Percentiles rank a stretch among this genome's conserved stretches.
Evolutionary conservation across 1,140 invertebrate species (phyloP).

Genomic region (Idris sp.): DNA sequence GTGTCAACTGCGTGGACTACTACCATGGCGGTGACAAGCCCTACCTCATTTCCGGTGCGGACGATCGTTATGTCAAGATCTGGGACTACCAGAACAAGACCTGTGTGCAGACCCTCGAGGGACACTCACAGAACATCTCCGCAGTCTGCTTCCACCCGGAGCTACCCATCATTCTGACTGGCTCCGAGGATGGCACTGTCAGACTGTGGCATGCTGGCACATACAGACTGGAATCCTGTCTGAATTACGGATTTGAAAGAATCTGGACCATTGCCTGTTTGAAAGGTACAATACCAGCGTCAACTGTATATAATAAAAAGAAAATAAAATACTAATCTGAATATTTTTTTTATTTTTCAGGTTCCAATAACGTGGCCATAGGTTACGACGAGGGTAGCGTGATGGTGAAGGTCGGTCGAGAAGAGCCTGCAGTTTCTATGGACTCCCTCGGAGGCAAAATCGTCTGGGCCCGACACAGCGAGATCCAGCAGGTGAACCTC

Average conservation of each 20-base stretch:
- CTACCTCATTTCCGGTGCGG: slow-evolving; percentile 98
- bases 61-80: slow-evolving; percentile 98
- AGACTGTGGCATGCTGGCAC: slow-evolving; percentile 99
- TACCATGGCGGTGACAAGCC: slow-evolving; percentile 99
- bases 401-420: slow-evolving; percentile 97
- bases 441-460: slow-evolving; percentile 98
- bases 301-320: background rate
- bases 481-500: slow-evolving; percentile 98
- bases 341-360: too few relatives aligned
- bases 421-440: slow-evolving; percentile 99
- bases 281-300: slow-evolving; percentile 81
- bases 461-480: slow-evolving; percentile 98
- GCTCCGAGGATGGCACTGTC: slow-evolving; percentile 97
- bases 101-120: slow-evolving; percentile 98
- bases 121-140: slow-evolving; percentile 97
- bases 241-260: slow-evolving; percentile 98
- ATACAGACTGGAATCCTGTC: slow-evolving; percentile 95
- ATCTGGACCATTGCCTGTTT: slow-evolving; percentile 98
- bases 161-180: slow-evolving; percentile 97
- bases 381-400: slow-evolving; percentile 98
- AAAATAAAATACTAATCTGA: too few relatives aligned
- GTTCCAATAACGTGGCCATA: slow-evolving; percentile 97
- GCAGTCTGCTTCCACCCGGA: slow-evolving; percentile 97
- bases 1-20: slow-evolving; percentile 99
- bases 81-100: slow-evolving; percentile 99